phyloP scores from a whole-genome alignment of 2,888 invertebrate genomes.

The Limnephilus marmoratus region DNA sequence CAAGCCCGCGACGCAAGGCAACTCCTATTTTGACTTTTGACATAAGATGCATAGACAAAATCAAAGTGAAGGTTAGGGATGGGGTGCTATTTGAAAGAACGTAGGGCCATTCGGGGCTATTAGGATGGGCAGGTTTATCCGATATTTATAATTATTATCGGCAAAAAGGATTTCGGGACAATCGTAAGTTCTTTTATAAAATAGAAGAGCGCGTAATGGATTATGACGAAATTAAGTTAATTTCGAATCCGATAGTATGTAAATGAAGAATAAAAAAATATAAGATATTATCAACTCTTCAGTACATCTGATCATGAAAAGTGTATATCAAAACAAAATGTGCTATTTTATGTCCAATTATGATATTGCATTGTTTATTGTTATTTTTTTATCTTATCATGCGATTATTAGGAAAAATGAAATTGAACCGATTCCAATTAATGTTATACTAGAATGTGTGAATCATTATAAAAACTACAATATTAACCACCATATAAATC shows the following conservation, averaged over 20 bases:
- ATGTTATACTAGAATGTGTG: background rate
- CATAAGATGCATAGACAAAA: background rate
- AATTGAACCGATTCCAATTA: background rate
- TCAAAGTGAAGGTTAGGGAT: background rate
- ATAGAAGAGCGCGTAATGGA: background rate
- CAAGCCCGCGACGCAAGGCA: background rate
- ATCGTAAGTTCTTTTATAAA: background rate
- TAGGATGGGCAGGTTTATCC: background rate
- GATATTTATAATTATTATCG: background rate
- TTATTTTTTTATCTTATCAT: background rate
- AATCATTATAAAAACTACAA: background rate
- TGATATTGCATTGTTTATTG: background rate
- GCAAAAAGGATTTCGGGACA: background rate
- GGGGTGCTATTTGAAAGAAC: background rate
- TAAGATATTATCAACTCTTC: background rate
- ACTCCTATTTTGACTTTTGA: background rate
- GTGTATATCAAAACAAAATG: background rate
- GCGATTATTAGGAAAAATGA: background rate
- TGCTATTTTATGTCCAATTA: background rate
- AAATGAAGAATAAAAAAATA: background rate
- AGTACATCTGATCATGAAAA: too few relatives aligned
- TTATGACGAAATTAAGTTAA: background rate
- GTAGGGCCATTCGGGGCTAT: background rate
- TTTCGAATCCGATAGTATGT: background rate
- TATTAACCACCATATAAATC: background rate